phyloP scores from a whole-genome alignment of 2,888 invertebrate genomes.

The Thymelicus acteon region DNA sequence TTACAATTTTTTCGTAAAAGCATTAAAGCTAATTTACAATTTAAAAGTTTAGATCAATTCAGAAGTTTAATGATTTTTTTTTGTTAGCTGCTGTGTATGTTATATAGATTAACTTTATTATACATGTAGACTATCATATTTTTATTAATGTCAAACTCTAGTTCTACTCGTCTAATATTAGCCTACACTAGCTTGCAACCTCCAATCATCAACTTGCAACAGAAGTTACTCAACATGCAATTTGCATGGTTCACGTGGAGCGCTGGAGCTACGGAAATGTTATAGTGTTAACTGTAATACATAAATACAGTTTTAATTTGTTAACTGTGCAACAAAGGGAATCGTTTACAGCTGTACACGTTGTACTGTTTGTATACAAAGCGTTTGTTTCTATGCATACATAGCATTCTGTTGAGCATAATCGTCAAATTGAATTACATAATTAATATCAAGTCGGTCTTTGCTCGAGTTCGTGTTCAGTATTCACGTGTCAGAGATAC shows the following conservation, averaged over 20 bases:
- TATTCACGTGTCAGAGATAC: conserved; percentile 26
- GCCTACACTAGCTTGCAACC: conserved; percentile 3
- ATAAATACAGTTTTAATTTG: conserved; percentile 6
- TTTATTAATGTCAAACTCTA: neutral
- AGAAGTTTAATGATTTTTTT: too few species aligned
- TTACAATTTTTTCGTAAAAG: too few species aligned
- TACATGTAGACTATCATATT: too few species aligned
- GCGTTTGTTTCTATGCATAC: conserved; percentile 11
- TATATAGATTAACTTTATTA: too few species aligned
- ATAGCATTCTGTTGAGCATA: conserved; percentile 25
- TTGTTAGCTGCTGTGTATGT: too few species aligned
- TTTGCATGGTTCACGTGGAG: conserved; percentile 44
- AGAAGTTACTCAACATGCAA: conserved; percentile 25
- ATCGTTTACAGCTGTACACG: neutral
- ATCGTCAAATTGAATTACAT: conserved; percentile 18
- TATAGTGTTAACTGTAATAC: conserved; percentile 11
- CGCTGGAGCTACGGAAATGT: conserved; percentile 39
- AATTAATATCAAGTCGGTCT: conserved; percentile 30
- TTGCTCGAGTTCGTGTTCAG: conserved; percentile 36
- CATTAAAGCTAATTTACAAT: too few species aligned
- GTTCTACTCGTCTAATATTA: neutral
- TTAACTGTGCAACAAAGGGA: neutral
- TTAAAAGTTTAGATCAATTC: too few species aligned
- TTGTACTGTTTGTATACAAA: neutral
- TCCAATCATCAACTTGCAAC: conserved; percentile 18